Evolutionary conservation across 1,140 invertebrate species (phyloP).

Genomic region (Leucophenga varia): DNA sequence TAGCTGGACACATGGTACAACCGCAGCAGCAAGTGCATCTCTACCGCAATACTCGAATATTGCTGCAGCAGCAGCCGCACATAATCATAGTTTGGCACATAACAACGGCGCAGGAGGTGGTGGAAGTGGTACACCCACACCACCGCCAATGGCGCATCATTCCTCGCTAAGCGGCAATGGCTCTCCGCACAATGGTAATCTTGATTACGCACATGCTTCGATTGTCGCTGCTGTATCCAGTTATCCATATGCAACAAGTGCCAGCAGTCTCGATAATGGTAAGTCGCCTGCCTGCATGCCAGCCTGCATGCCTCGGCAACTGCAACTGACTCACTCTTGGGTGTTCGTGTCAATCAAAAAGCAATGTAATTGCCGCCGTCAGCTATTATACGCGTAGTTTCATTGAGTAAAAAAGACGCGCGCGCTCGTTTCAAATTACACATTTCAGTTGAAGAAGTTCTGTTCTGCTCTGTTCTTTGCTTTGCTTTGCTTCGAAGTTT

Average conservation of each 20-base stretch:
- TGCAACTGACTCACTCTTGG: constrained; percentile 18
- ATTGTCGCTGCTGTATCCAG: constrained; percentile 46
- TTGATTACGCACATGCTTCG: constrained; percentile 43
- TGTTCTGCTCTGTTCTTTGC: no score
- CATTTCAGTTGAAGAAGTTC: no score
- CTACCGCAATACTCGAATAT: constrained; percentile 52
- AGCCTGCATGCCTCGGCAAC: background rate
- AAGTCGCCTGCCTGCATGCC: constrained; percentile 22
- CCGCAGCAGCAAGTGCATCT: constrained; percentile 21
- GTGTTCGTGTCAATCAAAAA: constrained; percentile 52
- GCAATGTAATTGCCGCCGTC: constrained; percentile 28
- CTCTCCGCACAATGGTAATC: constrained; percentile 3
- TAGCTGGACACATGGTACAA: constrained; percentile 41
- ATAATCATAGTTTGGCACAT: constrained; percentile 32
- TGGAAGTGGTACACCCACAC: constrained; percentile 19
- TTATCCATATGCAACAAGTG: constrained; percentile 50
- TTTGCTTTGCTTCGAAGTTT: no score
- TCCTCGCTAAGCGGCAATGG: constrained; percentile 23
- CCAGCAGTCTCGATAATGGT: constrained; percentile 46
- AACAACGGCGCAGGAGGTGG: no score
- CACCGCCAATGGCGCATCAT: constrained; percentile 41
- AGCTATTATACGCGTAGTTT: no score
- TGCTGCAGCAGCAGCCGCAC: constrained; percentile 24
- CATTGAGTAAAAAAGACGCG: no score
- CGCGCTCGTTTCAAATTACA: no score